Evolutionary conservation across 2,797 vertebrate genomes (phyloP).

Genomic region (Passerculus sandwichensis): DNA sequence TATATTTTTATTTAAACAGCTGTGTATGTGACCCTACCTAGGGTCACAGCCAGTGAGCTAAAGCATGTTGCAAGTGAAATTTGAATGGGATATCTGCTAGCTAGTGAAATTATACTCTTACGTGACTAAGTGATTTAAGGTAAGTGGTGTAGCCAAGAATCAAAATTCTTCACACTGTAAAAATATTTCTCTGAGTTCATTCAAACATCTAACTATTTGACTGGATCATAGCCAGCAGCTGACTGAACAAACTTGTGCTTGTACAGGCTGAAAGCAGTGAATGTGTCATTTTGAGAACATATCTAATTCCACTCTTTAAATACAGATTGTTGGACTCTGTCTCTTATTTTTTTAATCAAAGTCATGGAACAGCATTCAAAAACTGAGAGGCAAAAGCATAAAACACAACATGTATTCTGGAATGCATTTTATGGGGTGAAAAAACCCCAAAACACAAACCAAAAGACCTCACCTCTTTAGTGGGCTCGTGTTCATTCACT

Average conservation of each 20-base stretch:
- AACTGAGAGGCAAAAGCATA: neutral
- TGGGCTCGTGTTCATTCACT: neutral
- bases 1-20: slow-evolving; percentile 41
- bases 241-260: neutral
- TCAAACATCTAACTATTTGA: slow-evolving; percentile 28
- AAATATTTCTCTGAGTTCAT: slow-evolving; percentile 35
- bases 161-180: slow-evolving; percentile 22
- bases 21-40: neutral
- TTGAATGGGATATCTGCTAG: slow-evolving; percentile 1
- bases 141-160: slow-evolving; percentile 38
- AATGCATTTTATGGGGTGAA: neutral
- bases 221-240: slow-evolving; percentile 29
- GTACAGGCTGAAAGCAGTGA: neutral
- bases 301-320: neutral
- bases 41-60: slow-evolving; percentile 1
- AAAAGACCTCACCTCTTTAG: neutral
- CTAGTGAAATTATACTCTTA: neutral
- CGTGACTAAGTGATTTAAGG: slow-evolving; percentile 12
- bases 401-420: neutral
- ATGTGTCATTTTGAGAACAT: neutral
- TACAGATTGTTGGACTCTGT: neutral
- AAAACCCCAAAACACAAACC: neutral
- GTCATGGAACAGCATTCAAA: neutral
- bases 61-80: neutral
- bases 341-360: neutral